phyloP scores from a whole-genome alignment of 2,113 vertebrate species.

The Passer domesticus region DNA sequence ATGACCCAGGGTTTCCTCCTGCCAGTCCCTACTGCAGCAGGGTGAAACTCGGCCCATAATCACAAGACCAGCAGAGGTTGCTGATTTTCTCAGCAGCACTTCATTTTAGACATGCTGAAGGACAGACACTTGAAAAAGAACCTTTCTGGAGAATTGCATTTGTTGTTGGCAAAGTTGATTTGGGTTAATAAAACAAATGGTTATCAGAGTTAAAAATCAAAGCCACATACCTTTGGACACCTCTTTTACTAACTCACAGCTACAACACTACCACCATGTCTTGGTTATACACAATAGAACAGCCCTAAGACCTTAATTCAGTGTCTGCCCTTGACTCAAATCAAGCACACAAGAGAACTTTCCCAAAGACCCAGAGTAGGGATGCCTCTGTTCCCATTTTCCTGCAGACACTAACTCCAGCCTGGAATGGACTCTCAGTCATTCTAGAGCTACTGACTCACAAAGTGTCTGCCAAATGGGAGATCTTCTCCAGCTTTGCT shows the following conservation, averaged over 20 bases:
- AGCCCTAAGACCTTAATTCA: not conserved
- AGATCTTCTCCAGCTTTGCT: not conserved
- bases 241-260: not conserved
- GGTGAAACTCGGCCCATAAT: not conserved
- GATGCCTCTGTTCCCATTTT: not conserved
- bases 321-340: not conserved
- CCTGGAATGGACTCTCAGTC: not conserved
- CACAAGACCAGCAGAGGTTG: not conserved
- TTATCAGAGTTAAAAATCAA: not conserved
- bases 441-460: not conserved
- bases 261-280: not conserved
- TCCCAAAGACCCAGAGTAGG: not conserved
- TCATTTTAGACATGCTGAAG: not conserved
- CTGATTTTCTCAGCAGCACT: not conserved
- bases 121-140: not conserved
- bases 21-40: not conserved
- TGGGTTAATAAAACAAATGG: not conserved
- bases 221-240: not conserved
- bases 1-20: not conserved
- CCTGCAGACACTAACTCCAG: not conserved
- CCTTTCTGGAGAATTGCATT: not conserved
- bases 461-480: not conserved
- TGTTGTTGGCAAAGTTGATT: not conserved
- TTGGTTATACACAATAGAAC: not conserved
- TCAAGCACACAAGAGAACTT: fast-evolving